Base-by-base conservation (phyloP, 2,888 invertebrate genomes). In the Sarcophaga caerulescens region DNA sequence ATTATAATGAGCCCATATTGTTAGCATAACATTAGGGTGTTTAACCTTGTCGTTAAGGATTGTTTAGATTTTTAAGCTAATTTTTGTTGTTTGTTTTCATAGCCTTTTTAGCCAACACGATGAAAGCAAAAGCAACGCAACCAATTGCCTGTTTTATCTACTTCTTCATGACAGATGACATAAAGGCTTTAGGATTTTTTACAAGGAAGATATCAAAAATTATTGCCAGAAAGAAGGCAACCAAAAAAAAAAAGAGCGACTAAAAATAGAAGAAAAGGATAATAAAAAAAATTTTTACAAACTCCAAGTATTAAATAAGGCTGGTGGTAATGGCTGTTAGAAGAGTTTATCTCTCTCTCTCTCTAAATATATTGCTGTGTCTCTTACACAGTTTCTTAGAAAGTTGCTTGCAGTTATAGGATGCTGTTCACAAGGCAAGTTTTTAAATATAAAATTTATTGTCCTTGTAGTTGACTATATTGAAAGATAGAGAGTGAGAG, bases 371-470 rank as follows among this genome's bases (percentile, higher is more conserved):
- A 14, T 52, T 69, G 12, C n/a, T 59, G 44, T 44, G 25, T 59
- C 59, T 45, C 45, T 52, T 14, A 23, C 69, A 35, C 0, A 8
- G 52, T 17, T 52, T 45, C 23, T 44, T 60, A 45, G 17, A 11
- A 65, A 70, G 78, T 70, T 81, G 79, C 75, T 76, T 71, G 75
- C 71, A 19, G n/a, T 65, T 11, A 17, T 59, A n/a, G n/a, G n/a
- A 65, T 77, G 76, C 17, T 68, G 21, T 62, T 35, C 45, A 3
- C 59, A 57, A 14, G 35, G 21, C 25, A 14, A 17, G 14, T 19
- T 35, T 35, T 62, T 52, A 69, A 70, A 60, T 19, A 60, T 3
- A 60, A 35, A 71, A 71, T 52, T 52, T 52, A 57, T 47, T 52
- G 45, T 74, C 60, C 66, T 68, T 57, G 63, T 59, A 62, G 35